Evolutionary conservation across 2,113 vertebrate genomes (phyloP), one percentile per base, ranked within the genome.

Genomic region (Sporophila hypoxantha): DNA sequence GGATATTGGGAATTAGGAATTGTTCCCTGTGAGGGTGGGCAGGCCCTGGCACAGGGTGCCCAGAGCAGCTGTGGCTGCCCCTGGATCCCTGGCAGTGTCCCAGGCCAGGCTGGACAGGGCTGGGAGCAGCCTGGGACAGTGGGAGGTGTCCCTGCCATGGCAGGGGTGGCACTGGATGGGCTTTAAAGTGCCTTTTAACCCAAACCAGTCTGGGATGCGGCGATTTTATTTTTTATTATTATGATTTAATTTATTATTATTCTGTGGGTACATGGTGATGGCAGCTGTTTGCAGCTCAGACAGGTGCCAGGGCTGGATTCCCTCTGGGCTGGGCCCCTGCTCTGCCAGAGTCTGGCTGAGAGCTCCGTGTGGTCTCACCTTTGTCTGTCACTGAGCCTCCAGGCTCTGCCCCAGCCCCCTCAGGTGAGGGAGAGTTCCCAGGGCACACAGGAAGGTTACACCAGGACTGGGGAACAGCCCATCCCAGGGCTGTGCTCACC

Each of bases 391-490:
- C 47, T 22, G 41, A 34, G 41, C 47, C 39, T 25, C 32, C 27
- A 5, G 47, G 26, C 41, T 29, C 23, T 67, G 29, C 53, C 67
- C 67, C 39, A 10, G 26, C 12, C 30, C 30, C 17, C 10, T 50
- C 14, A 5, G 17, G 29, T 10, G 61, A 60, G 49, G 32, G 39
- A 34, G 26, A 8, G 15, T 34, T 55, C 17, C 2, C 17, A 6
- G 41, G 34, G 41, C 32, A 17, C 27, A 25, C 17, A 16, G 50
- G 6, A 21, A 19, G 1, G 6, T n/a, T 56, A 22, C 32, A 66
- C 17, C 37, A 30, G 61, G 18, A 6, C 0, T 17, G 17, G 17
- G 41, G n/a, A n/a, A 6, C 27, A 37, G 32, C 16, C 0, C 5
- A 16, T 61, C 14, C 23, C 49, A 10, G 49, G 36, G 13, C 19